A percentile compares a stretch with the other conserved stretches of the same genome.
These are phyloP conservation scores for Rotaria sp. DNA, from an alignment of 2,888 invertebrate genomes.

Conservation along the genomic window DNA sequence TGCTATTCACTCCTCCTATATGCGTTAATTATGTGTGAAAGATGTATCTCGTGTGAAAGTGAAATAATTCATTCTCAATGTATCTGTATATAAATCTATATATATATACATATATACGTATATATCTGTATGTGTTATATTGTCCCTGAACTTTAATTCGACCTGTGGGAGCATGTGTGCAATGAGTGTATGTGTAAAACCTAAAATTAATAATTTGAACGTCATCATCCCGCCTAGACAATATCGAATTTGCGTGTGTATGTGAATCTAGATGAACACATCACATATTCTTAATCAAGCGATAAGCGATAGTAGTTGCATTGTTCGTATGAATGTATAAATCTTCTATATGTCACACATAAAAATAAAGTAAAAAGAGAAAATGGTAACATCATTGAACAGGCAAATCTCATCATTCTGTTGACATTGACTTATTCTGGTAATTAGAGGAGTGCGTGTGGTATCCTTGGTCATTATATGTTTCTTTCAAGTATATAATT, in stretches of 20 bases:
- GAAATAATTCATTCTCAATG: conserved; percentile 3
- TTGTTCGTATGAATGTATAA: conserved; percentile 2
- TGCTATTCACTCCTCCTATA: not conserved
- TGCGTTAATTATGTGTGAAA: conserved; percentile 2
- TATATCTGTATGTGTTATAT: not conserved
- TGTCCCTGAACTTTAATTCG: conserved; percentile 3
- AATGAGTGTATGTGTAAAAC: not conserved
- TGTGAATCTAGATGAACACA: not conserved
- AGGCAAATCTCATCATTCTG: not conserved
- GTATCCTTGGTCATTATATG: not conserved
- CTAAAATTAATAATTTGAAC: not conserved
- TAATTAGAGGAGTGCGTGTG: not conserved
- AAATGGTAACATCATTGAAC: not conserved
- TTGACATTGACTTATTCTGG: not conserved
- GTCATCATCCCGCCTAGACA: not conserved
- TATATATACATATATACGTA: not conserved
- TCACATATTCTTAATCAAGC: conserved; percentile 4
- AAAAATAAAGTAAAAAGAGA: not conserved
- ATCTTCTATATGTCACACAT: not conserved
- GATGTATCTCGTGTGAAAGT: not conserved
- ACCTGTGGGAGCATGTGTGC: not conserved
- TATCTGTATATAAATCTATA: not conserved
- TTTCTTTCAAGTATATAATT: not conserved
- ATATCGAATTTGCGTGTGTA: not conserved
- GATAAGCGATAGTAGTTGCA: not conserved